Base-by-base conservation (phyloP, 1,140 invertebrate species). In the Drepana arcuata region DNA sequence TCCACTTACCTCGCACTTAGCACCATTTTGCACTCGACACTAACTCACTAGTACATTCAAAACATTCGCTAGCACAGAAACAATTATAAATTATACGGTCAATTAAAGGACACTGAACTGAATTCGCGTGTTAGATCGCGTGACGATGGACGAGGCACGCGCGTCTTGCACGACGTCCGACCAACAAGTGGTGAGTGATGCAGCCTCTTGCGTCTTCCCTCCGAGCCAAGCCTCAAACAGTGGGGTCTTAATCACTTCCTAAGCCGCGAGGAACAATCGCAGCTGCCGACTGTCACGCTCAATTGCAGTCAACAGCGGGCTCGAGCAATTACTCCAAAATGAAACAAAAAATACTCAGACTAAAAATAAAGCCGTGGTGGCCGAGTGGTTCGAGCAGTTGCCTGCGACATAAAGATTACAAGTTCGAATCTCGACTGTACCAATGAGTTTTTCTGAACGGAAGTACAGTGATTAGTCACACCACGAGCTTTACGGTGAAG, bases 11-110 rank as follows among this genome's bases (percentile, higher is more conserved):
- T 72, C 34, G 61, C 14, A 61, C 52, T 71, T 44, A 65, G 43
- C 48, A 68, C 50, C 74, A 79, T 80, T 72, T 74, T 64, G 50
- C 60, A 70, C 62, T 53, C 37, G 39, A 45, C 61, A 61, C 67
- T 18, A 47, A 44, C 34, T 44, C 66, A 68, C 60, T 55, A 44
- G 41, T 45, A 35, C 39, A 48, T 52, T 36, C 43, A 53, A 55
- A 18, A 48, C 44, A 68, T 64, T 41, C 55, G 68, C 59, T 45
- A 63, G 30, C 34, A 53, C 28, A 24, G 18, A 37, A 46, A 50
- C 46, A 53, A 45, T 18, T 26, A 37, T 21, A 28, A 37, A 39
- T 14, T 30, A 23, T 33, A 13, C 34, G 25, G 35, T 31, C 7
- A 33, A 35, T 13, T 41, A 12, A n/a, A 16, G 7, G 14, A 27